Conservation (phyloP, 2,888 invertebrate species). For the Drosophila silvestris region DNA sequence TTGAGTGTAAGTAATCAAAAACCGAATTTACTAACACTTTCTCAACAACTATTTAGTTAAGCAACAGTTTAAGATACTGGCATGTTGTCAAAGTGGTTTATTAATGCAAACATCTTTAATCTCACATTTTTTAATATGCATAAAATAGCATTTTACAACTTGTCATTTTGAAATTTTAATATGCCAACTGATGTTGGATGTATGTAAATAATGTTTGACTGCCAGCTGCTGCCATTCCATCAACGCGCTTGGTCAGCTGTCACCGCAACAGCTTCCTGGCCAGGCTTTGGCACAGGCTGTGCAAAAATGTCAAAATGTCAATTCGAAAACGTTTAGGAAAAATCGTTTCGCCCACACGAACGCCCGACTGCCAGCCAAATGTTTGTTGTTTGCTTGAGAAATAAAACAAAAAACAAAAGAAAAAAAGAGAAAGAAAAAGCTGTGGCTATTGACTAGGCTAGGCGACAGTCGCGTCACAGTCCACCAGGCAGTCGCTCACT, state of each 20-base stretch:
- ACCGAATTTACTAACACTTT: neutral
- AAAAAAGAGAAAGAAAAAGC: slow-evolving; percentile 22
- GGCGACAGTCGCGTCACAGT: slow-evolving; percentile 16
- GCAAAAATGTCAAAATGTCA: slow-evolving; percentile 79
- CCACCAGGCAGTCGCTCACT: slow-evolving; percentile 15
- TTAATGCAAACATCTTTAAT: neutral
- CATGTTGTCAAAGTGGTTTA: neutral
- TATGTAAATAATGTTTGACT: slow-evolving; percentile 66
- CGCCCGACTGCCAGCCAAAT: slow-evolving; percentile 50
- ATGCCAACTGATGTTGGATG: slow-evolving; percentile 31
- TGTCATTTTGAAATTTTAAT: slow-evolving; percentile 38
- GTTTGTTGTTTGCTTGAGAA: slow-evolving; percentile 40
- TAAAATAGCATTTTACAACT: slow-evolving; percentile 2
- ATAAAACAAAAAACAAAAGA: slow-evolving; percentile 23
- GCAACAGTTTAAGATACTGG: neutral
- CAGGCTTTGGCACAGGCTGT: slow-evolving; percentile 27
- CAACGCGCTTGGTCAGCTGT: slow-evolving; percentile 69
- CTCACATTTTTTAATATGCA: neutral
- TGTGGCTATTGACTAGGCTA: slow-evolving; percentile 41
- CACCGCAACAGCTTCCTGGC: slow-evolving; percentile 68
- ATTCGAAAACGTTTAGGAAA: slow-evolving; percentile 76
- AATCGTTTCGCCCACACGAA: slow-evolving; percentile 49
- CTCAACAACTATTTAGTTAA: neutral
- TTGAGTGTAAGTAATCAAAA: neutral
- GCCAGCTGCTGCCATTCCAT: slow-evolving; percentile 54